Evolutionary conservation across 2,797 vertebrate genomes (phyloP), one percentile per base, ranked within the genome.

Genomic region (Sarcophilus harrisii): DNA sequence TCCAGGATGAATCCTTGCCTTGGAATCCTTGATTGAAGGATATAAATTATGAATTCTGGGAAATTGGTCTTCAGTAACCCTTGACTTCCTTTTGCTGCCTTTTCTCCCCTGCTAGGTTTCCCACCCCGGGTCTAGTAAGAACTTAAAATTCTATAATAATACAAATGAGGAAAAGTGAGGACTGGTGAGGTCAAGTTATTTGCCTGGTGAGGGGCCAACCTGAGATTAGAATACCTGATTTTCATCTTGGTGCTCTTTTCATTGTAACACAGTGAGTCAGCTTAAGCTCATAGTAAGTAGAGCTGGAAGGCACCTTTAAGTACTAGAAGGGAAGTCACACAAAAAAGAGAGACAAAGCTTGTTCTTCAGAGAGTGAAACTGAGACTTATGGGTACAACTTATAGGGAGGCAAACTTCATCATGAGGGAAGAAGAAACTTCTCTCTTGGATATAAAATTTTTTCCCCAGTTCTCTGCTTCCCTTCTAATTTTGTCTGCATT

Each of bases 1-100:
- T 87, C 89, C 62, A 92, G 73, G 45, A 38, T 24, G 21, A 11
- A 28, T 49, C 93, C 90, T 95, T 91, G 73, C 91, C 97, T 97
- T 97, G 97, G 96, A 95, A 96, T 90, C 11, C 45, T 87, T 87
- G 38, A 27, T 21, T 87, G 38, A 27, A 49, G 21, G 38, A 49
- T 49, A 28, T 3, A 49, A 49, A 87, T 87, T 49, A 49, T 49
- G 73, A 49, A 87, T 14, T 45, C 38, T 87, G 38, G 21, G 73
- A 87, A 87, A 30, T 27, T 87, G 32, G 3, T 60, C 58, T 30
- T 81, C 90, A 58, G 90, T 24, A 73, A 81, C 81, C 49, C 60
- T 87, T 45, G 32, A 27, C 21, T 13, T 38, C 12, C 5, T 29
- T 73, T 92, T 95, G 45, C 91, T 60, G 52, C 45, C 16, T 92